A percentile compares a stretch with the other conserved stretches of the same genome.
These are phyloP conservation scores for Eremophila alpestris DNA, from an alignment of 2,797 vertebrate species.

Conservation along the genomic window DNA sequence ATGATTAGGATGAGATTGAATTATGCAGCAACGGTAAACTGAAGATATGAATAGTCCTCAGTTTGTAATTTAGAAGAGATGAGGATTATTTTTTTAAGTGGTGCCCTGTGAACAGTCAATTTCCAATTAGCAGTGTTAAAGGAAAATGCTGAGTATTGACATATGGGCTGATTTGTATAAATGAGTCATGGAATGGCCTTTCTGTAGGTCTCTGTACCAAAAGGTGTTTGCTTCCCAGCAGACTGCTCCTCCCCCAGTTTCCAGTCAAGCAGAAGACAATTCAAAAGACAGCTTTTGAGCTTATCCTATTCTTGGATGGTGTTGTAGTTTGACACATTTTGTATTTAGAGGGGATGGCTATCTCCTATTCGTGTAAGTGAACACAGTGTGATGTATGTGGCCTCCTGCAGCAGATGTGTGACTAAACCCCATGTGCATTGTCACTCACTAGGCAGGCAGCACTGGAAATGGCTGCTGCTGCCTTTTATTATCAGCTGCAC, in stretches of 20 bases:
- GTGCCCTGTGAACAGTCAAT: neutral
- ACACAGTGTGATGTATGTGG: rapidly evolving
- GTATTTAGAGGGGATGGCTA: neutral
- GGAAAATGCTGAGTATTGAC: neutral
- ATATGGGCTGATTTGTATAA: neutral
- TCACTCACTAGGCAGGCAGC: neutral
- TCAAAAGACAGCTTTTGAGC: neutral
- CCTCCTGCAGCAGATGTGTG: neutral
- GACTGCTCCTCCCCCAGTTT: neutral
- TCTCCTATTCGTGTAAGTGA: neutral
- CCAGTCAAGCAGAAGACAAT: neutral
- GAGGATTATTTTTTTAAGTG: neutral
- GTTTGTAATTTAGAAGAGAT: neutral
- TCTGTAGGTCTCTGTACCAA: neutral
- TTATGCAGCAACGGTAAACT: neutral
- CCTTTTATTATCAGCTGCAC: neutral
- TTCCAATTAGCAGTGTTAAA: neutral
- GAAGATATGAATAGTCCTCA: neutral
- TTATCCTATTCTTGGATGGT: neutral
- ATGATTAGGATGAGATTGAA: neutral
- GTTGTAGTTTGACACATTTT: neutral
- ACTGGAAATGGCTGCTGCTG: neutral
- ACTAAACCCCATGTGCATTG: neutral
- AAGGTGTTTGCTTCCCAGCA: neutral
- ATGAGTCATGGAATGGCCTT: neutral